Conservation (phyloP, 2,797 vertebrate genomes). For the Acanthurus lineatus region DNA sequence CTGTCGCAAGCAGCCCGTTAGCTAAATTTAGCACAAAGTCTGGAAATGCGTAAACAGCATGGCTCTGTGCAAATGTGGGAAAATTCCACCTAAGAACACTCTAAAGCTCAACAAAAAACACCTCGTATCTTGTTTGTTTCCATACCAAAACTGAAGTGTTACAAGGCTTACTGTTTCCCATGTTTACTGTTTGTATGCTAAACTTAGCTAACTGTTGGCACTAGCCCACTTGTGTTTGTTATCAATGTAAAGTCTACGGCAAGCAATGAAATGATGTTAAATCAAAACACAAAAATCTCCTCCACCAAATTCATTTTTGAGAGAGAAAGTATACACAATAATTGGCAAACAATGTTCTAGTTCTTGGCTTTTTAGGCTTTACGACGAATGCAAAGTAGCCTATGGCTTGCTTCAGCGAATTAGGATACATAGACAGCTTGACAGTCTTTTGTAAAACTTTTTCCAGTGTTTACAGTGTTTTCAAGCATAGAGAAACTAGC, state of each 20-base stretch:
- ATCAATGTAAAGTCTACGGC: neutral
- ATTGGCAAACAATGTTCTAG: no score
- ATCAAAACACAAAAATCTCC: neutral
- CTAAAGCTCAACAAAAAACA: neutral
- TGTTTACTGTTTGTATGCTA: neutral
- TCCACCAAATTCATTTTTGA: no score
- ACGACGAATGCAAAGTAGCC: no score
- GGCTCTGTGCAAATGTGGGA: neutral
- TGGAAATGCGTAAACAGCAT: neutral
- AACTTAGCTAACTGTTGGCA: neutral
- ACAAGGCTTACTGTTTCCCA: neutral
- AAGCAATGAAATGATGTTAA: neutral
- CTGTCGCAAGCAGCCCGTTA: neutral
- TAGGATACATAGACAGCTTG: no score
- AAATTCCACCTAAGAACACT: neutral
- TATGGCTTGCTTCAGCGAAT: no score
- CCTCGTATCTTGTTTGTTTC: neutral
- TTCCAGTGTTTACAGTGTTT: no score
- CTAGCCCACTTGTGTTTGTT: neutral
- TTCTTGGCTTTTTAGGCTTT: no score
- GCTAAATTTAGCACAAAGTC: no score
- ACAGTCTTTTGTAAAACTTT: no score
- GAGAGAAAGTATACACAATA: no score
- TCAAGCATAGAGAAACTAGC: no score
- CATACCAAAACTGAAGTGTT: neutral